Conservation (phyloP, 2,113 vertebrate genomes). For the Tympanuchus pallidicinctus region DNA sequence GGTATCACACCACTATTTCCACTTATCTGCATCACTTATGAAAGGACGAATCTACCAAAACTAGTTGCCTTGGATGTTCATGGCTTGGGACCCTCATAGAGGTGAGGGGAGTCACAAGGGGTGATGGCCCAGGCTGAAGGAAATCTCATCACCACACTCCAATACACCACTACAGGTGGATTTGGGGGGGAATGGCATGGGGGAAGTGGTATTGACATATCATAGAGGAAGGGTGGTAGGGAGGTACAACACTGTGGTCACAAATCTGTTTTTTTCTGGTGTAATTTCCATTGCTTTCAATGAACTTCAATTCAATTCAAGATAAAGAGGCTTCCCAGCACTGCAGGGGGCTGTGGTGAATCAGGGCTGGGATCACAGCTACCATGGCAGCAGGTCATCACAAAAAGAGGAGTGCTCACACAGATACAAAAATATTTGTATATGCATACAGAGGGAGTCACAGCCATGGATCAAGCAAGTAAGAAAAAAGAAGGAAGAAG, state of each 20-base stretch:
- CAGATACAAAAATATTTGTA: background rate
- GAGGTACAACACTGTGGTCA: background rate
- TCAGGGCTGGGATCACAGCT: background rate
- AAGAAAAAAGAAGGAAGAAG: background rate
- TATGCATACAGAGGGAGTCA: background rate
- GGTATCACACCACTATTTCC: background rate
- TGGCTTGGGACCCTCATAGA: background rate
- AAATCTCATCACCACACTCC: background rate
- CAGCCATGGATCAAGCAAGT: background rate
- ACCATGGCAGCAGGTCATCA: background rate
- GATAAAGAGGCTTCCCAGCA: background rate
- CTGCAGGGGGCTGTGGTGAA: background rate
- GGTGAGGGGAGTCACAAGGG: background rate
- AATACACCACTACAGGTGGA: background rate
- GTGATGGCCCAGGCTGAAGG: background rate
- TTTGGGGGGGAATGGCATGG: fast-evolving
- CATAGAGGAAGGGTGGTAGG: fast-evolving
- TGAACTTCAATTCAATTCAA: background rate
- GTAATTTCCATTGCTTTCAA: background rate
- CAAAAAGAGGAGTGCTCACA: background rate
- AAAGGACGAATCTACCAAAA: background rate
- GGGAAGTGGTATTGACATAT: background rate
- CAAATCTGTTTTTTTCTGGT: background rate
- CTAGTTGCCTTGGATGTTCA: background rate
- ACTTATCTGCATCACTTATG: background rate